Percentiles rank a stretch among this genome's conserved stretches.
Evolutionary conservation across 2,888 invertebrate genomes (phyloP).

Genomic region (Lochmaea crataegi): DNA sequence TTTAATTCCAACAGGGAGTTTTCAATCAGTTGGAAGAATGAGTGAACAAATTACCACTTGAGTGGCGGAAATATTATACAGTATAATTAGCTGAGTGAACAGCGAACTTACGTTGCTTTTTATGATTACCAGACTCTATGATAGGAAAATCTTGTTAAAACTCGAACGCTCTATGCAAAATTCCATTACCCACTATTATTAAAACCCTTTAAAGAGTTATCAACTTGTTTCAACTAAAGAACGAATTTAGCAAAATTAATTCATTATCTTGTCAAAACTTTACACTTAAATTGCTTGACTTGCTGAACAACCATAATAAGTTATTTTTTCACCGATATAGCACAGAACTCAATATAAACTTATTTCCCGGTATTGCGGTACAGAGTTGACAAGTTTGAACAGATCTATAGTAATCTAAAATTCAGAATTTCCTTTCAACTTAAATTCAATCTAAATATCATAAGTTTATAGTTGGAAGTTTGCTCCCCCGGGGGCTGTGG

Average conservation of each 20-base stretch:
- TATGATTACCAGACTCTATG: slow-evolving; percentile 8
- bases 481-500: no score
- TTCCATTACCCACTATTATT: slow-evolving; percentile 16
- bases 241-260: slow-evolving; percentile 25
- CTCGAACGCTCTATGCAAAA: slow-evolving; percentile 20
- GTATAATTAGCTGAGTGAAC: background rate
- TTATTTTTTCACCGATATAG: background rate
- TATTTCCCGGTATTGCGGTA: background rate
- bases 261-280: slow-evolving; percentile 26
- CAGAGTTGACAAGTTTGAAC: no score
- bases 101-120: background rate
- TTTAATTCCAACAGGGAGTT: no score
- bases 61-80: background rate
- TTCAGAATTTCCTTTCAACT: slow-evolving; percentile 32
- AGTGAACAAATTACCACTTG: no score
- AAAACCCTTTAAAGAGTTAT: slow-evolving; percentile 18
- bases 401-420: slow-evolving; percentile 30
- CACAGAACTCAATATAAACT: slow-evolving; percentile 8
- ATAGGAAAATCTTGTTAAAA: slow-evolving; percentile 19
- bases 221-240: slow-evolving; percentile 22
- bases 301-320: slow-evolving; percentile 23
- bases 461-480: no score
- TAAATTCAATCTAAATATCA: slow-evolving; percentile 25
- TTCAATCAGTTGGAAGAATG: no score
- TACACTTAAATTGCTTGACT: slow-evolving; percentile 33